Conservation (phyloP, 92 coral and sea anemone species). For the Umimayanthus chanpuru region DNA sequence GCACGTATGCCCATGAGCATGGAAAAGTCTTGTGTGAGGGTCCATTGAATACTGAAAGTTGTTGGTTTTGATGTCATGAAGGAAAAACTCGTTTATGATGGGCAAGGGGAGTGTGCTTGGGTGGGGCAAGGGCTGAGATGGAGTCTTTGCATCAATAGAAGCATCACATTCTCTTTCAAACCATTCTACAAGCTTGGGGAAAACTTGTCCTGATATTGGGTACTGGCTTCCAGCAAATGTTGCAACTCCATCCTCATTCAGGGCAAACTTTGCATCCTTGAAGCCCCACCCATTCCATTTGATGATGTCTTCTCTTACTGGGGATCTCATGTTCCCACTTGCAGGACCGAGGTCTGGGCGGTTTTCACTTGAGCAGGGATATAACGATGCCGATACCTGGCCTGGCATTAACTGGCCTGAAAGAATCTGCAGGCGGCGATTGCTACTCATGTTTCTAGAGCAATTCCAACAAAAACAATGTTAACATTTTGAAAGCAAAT, state of each 20-base stretch:
- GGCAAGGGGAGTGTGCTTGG: conserved; percentile 83
- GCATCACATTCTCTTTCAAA: conserved; percentile 86
- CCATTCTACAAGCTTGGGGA: conserved; percentile 93
- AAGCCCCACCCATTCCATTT: conserved; percentile 99
- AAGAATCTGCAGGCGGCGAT: conserved; percentile 67
- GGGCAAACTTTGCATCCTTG: conserved; percentile 78
- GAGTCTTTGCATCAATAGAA: conserved; percentile 60
- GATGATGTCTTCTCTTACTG: conserved; percentile 69
- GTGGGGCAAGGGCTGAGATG: conserved; percentile 86
- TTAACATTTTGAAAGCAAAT: no score
- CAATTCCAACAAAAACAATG: not conserved
- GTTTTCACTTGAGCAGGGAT: conserved; percentile 39
- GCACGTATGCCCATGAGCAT: conserved; percentile 94
- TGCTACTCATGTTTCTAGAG: conserved; percentile 58
- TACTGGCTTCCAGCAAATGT: conserved; percentile 86
- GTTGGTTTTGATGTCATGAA: conserved; percentile 56
- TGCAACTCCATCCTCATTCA: conserved; percentile 72
- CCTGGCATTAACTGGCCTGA: conserved; percentile 64
- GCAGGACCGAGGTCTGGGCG: conserved; percentile 15
- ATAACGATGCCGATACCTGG: not conserved
- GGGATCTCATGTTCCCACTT: conserved; percentile 50
- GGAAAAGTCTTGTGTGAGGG: conserved; percentile 83
- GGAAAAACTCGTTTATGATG: conserved; percentile 73
- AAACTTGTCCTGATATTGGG: conserved; percentile 82
- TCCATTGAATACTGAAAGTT: conserved; percentile 81